phyloP scores from a whole-genome alignment of 2,797 vertebrate species.

The Lates japonicus region DNA sequence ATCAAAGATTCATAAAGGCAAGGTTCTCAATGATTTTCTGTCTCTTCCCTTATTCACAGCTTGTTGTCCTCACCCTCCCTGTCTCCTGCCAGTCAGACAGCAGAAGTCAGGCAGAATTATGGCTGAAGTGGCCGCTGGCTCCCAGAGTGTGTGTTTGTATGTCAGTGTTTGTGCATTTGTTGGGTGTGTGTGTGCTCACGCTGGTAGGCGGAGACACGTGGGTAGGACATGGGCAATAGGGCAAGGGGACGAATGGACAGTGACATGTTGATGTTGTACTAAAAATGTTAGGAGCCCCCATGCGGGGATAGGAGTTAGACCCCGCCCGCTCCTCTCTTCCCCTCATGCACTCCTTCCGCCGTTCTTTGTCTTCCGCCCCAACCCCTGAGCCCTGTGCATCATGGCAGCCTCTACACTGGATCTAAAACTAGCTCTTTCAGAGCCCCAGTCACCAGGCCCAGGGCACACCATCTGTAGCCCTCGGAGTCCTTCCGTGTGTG shows the following conservation, averaged over 20 bases:
- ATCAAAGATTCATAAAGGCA: conserved; percentile 99
- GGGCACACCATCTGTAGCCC: conserved; percentile 83
- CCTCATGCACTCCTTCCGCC: conserved; percentile 65
- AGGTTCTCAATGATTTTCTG: conserved; percentile 99
- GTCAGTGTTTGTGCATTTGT: conserved; percentile 44
- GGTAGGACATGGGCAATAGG: conserved; percentile 53
- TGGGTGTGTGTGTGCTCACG: conserved; percentile 32
- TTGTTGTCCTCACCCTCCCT: conserved; percentile 93
- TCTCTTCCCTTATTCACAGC: conserved; percentile 97
- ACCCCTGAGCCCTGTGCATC: conserved; percentile 62
- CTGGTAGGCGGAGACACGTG: conserved; percentile 36
- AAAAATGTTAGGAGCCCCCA: conserved; percentile 70
- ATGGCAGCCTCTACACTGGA: conserved; percentile 72
- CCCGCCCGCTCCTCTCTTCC: conserved; percentile 50
- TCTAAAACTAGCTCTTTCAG: conserved; percentile 76
- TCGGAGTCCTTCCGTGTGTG: conserved; percentile 74
- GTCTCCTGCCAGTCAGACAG: conserved; percentile 90
- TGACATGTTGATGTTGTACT: conserved; percentile 77
- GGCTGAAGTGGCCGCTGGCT: conserved; percentile 88
- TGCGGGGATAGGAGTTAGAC: conserved; percentile 48
- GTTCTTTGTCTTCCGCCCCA: conserved; percentile 75
- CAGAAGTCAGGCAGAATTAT: conserved; percentile 94
- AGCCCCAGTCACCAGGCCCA: conserved; percentile 77
- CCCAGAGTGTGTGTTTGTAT: conserved; percentile 64
- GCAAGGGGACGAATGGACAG: conserved; percentile 59